Conservation (phyloP, 2,888 invertebrate genomes). For the Noctua janthe region DNA sequence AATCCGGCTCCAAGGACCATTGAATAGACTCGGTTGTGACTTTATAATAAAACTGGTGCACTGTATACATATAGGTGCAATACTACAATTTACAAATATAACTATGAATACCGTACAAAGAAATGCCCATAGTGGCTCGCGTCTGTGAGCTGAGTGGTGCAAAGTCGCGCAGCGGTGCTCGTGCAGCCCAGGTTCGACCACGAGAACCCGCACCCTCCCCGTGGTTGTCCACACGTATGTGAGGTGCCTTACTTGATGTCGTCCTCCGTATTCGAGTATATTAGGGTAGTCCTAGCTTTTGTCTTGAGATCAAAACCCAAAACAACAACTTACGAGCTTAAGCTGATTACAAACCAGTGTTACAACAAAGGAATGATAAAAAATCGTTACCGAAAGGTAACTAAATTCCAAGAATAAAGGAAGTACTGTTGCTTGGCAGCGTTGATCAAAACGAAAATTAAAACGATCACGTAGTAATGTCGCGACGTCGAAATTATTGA, state of each 20-base stretch:
- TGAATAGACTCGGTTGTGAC: neutral
- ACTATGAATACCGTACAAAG: neutral
- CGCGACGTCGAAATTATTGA: neutral
- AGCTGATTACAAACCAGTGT: too few relatives aligned
- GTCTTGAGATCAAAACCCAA: neutral
- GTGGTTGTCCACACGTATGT: neutral
- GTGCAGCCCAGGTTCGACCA: neutral
- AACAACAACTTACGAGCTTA: neutral
- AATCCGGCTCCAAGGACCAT: too few relatives aligned
- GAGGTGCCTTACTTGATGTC: neutral
- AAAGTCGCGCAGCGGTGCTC: neutral
- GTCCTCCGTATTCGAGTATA: neutral
- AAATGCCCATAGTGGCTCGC: neutral
- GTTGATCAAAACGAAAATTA: too few relatives aligned
- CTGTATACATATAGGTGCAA: neutral
- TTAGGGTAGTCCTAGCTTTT: neutral
- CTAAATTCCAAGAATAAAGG: too few relatives aligned
- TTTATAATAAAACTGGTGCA: neutral
- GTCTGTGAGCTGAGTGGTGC: neutral
- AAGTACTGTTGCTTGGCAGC: too few relatives aligned
- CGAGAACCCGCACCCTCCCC: neutral
- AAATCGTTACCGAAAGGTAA: too few relatives aligned
- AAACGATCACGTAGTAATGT: too few relatives aligned
- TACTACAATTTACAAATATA: neutral
- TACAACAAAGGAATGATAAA: too few relatives aligned